Evolutionary conservation across 1,140 invertebrate species (phyloP).

Genomic region (Globodera rostochiensis): DNA sequence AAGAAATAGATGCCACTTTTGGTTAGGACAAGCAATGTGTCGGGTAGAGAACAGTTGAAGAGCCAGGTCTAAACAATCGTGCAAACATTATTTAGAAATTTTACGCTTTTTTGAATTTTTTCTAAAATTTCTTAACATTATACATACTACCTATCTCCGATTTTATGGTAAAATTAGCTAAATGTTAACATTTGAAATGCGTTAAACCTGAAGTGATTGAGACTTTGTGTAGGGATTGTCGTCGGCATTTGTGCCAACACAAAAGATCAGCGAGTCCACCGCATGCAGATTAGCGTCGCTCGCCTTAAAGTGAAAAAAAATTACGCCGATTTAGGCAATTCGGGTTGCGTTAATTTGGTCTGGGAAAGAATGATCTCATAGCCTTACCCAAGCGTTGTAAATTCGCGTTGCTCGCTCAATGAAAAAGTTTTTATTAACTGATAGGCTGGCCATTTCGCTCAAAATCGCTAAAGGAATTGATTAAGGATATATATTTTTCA

Average conservation of each 20-base stretch:
- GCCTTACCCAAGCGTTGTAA: conserved; percentile 51
- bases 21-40: conserved; percentile 89
- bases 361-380: not conserved
- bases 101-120: too few relatives aligned
- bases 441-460: too few relatives aligned
- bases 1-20: conserved; percentile 83
- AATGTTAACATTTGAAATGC: not conserved
- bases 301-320: conserved; percentile 46
- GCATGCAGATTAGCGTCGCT: conserved; percentile 33
- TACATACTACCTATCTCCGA: too few relatives aligned
- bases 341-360: conserved; percentile 3
- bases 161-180: conserved; percentile 43
- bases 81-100: too few relatives aligned
- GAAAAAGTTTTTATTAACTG: conserved; percentile 51
- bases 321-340: not conserved
- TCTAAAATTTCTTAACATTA: too few relatives aligned
- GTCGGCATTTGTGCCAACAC: conserved; percentile 41
- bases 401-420: conserved; percentile 44
- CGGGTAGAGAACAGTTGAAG: conserved; percentile 91
- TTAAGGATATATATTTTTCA: too few relatives aligned
- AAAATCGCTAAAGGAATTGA: too few relatives aligned
- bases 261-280: conserved; percentile 37
- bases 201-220: conserved; percentile 53
- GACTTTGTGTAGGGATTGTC: conserved; percentile 53
- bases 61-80: conserved; percentile 80